phyloP scores from a whole-genome alignment of 2,797 vertebrate genomes.

The Sebastes steindachneri region DNA sequence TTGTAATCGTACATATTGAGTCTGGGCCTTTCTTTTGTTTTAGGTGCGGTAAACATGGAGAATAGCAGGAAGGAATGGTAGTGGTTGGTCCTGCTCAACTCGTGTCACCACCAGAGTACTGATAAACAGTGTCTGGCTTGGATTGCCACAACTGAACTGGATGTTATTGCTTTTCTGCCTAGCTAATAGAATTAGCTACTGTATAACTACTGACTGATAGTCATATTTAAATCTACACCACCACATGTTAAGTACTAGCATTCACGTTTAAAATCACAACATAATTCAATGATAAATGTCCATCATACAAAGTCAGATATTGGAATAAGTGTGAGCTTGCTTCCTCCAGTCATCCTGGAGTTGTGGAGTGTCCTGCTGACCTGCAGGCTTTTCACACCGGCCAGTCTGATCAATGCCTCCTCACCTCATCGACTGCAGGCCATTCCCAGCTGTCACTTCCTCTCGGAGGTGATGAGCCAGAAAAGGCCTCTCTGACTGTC shows the following conservation, averaged over 20 bases:
- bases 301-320: background rate
- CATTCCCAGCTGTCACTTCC: conserved; percentile 47
- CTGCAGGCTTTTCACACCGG: conserved; percentile 37
- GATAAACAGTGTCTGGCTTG: background rate
- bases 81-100: background rate
- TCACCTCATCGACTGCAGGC: conserved; percentile 36
- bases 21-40: background rate
- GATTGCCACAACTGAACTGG: background rate
- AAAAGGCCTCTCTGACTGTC: background rate
- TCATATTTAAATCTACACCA: background rate
- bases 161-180: background rate
- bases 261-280: background rate
- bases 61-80: background rate
- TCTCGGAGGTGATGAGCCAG: conserved; percentile 36
- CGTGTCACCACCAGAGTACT: background rate
- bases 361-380: background rate
- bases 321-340: background rate
- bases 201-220: too few relatives aligned
- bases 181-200: background rate
- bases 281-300: too few relatives aligned
- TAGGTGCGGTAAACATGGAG: background rate
- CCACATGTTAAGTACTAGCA: background rate
- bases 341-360: background rate
- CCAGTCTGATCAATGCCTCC: conserved; percentile 51
- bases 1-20: background rate